Percentiles rank a stretch among this genome's conserved stretches.
These are phyloP conservation scores for Enteromius radiatus DNA, from an alignment of 2,797 vertebrate genomes.

Conservation along the genomic window DNA sequence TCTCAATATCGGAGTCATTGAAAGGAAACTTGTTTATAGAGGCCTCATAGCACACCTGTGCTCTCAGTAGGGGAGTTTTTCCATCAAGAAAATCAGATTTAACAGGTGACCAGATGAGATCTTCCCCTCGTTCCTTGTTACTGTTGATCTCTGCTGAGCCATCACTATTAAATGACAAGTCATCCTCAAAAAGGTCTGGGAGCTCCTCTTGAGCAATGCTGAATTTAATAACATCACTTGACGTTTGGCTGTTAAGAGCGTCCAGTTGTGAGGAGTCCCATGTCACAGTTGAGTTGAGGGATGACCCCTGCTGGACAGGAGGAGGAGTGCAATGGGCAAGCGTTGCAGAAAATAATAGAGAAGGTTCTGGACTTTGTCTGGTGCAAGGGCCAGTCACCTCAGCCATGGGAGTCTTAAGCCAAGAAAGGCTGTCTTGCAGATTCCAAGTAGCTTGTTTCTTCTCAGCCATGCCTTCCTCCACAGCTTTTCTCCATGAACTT, in stretches of 20 bases:
- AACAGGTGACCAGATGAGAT: slow-evolving; percentile 58
- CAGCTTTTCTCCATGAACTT: slow-evolving; percentile 77
- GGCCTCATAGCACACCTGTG: slow-evolving; percentile 9
- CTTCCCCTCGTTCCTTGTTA: slow-evolving; percentile 47
- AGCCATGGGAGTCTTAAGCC: slow-evolving; percentile 38
- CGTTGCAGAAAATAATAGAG: slow-evolving; percentile 1
- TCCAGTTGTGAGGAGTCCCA: slow-evolving; percentile 68
- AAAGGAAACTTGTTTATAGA: slow-evolving; percentile 42
- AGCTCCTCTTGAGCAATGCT: slow-evolving; percentile 74
- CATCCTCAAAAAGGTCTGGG: slow-evolving; percentile 64
- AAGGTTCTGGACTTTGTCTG: not conserved
- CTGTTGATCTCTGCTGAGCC: slow-evolving; percentile 50
- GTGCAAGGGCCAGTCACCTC: not conserved
- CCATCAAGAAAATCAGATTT: slow-evolving; percentile 22
- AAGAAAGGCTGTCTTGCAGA: slow-evolving; percentile 25
- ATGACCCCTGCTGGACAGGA: slow-evolving; percentile 55
- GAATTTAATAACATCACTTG: slow-evolving; percentile 64
- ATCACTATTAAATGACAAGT: slow-evolving; percentile 69
- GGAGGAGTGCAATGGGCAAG: slow-evolving; percentile 24
- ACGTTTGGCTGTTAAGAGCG: slow-evolving; percentile 55
- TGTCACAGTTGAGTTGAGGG: slow-evolving; percentile 54
- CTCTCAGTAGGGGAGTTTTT: not conserved
- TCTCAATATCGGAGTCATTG: slow-evolving; percentile 1
- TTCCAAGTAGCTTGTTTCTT: slow-evolving; percentile 49
- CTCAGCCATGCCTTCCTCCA: slow-evolving; percentile 71